Evolutionary conservation across 2,113 vertebrate species (phyloP).

Genomic region (Okapia johnstoni): DNA sequence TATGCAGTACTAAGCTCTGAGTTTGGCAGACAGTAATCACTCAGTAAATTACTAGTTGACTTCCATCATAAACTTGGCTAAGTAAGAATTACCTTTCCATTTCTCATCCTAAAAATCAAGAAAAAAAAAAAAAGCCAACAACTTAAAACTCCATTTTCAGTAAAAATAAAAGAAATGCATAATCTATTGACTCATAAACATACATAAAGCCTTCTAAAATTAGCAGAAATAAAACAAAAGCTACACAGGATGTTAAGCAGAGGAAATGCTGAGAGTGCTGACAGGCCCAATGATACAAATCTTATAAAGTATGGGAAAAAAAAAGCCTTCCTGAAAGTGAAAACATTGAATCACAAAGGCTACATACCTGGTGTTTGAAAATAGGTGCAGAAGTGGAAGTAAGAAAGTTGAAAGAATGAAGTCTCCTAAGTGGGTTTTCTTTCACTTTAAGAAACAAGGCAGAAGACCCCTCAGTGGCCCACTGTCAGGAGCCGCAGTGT

Average conservation of each 20-base stretch:
- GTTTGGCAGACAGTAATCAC: not conserved
- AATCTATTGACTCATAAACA: not conserved
- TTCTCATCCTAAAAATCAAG: not conserved
- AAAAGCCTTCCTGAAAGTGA: not conserved
- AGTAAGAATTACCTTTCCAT: not conserved
- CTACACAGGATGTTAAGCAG: not conserved
- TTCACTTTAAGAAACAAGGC: not conserved
- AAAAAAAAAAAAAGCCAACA: not conserved
- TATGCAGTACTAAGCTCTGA: not conserved
- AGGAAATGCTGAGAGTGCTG: not conserved
- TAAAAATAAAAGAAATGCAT: not conserved
- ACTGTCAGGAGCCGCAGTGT: not conserved
- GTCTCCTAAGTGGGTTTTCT: not conserved
- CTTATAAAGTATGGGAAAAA: accelerated
- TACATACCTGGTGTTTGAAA: not conserved
- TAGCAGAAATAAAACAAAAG: not conserved
- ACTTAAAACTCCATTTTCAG: not conserved
- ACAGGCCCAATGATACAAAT: not conserved
- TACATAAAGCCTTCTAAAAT: not conserved
- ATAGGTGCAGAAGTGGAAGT: not conserved
- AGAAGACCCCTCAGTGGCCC: not conserved
- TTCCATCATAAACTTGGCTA: not conserved
- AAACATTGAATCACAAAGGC: not conserved
- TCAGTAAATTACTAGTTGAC: not conserved
- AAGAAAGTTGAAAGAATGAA: not conserved